phyloP scores from a whole-genome alignment of 1,140 invertebrate species.

The Marisa cornuarietis region DNA sequence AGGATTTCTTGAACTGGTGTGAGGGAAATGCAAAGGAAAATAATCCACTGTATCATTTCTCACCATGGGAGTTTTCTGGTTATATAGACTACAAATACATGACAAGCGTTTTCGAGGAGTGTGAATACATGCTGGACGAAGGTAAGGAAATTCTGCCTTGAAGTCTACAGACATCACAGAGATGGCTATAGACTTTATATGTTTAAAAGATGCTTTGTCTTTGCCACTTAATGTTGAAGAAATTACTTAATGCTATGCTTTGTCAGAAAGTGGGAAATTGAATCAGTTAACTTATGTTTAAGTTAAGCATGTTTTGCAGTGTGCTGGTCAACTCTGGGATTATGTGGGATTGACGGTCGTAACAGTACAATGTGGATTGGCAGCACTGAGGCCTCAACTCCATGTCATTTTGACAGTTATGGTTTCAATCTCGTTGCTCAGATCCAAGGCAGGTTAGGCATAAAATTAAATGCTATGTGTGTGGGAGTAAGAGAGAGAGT shows the following conservation, averaged over 20 bases:
- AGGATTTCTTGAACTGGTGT: constrained; percentile 44
- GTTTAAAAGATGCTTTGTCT: not conserved
- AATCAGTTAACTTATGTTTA: not conserved
- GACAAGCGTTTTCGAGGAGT: constrained; percentile 73
- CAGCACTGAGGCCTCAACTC: constrained; percentile 86
- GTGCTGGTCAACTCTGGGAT: constrained; percentile 81
- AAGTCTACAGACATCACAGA: not conserved
- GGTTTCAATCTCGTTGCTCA: constrained; percentile 93
- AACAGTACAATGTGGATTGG: constrained; percentile 92
- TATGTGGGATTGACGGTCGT: constrained; percentile 73
- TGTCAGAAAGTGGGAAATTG: not conserved
- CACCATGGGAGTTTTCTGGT: constrained; percentile 69
- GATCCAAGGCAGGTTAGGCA: constrained; percentile 79
- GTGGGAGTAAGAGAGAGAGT: not conserved
- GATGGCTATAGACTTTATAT: not conserved
- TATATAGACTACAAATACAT: constrained; percentile 90
- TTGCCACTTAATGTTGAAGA: not conserved
- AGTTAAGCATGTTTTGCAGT: constrained; percentile 65
- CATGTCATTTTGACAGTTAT: constrained; percentile 94
- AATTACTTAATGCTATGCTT: not conserved
- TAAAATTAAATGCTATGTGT: not conserved
- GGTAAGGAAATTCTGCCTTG: constrained; percentile 7
- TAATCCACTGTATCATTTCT: constrained; percentile 36
- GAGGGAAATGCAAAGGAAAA: constrained; percentile 17
- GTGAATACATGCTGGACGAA: constrained; percentile 73